Evolutionary conservation across 2,888 invertebrate species (phyloP).

Genomic region (Mimumesa dahlbomi): DNA sequence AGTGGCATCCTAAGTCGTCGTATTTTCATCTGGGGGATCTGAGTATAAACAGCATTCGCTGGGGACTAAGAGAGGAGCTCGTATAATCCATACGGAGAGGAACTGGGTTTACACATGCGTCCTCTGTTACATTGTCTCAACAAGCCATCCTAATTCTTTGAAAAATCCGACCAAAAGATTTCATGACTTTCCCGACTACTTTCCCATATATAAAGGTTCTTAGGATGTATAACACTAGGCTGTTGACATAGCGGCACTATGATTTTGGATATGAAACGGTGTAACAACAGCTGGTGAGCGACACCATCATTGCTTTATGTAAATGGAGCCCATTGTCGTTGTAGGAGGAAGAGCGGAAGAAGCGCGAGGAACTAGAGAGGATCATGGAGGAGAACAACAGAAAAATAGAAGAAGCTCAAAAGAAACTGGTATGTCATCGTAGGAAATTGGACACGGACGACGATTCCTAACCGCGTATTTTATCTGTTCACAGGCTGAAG

Average conservation of each 20-base stretch:
- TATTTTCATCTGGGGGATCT: constrained; percentile 60
- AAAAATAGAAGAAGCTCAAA: constrained; percentile 98
- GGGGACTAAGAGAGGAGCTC: constrained; percentile 54
- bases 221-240: constrained; percentile 75
- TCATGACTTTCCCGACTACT: constrained; percentile 43
- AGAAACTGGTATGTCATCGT: constrained; percentile 91
- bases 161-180: constrained; percentile 58
- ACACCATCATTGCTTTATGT: constrained; percentile 69
- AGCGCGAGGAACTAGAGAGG: constrained; percentile 96
- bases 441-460: neutral
- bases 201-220: constrained; percentile 68
- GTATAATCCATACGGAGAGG: constrained; percentile 52
- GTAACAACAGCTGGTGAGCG: constrained; percentile 71
- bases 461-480: neutral
- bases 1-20: constrained; percentile 60
- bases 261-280: constrained; percentile 73
- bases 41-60: constrained; percentile 59
- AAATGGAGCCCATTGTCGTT: constrained; percentile 80
- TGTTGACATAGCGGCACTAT: constrained; percentile 75
- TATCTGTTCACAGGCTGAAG: constrained; percentile 89
- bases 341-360: constrained; percentile 98
- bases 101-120: constrained; percentile 56
- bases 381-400: constrained; percentile 99
- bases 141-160: constrained; percentile 70
- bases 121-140: constrained; percentile 49